Conservation (phyloP, 2,888 invertebrate genomes). For the Monochamus alternatus region DNA sequence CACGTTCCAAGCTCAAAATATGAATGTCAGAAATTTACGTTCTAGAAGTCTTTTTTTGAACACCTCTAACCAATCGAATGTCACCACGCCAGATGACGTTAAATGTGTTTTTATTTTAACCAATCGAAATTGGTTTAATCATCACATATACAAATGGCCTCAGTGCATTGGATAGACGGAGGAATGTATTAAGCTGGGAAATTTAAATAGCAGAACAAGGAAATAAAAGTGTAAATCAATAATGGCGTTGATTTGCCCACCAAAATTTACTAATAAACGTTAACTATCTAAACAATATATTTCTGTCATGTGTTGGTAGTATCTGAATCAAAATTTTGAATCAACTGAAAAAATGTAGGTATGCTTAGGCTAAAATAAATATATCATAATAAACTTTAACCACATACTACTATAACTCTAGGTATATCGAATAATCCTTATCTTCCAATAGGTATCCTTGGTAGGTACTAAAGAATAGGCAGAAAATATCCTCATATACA, state of each 20-base stretch:
- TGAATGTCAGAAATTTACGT: conserved; percentile 38
- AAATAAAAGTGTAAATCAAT: neutral
- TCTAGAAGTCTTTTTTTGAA: conserved; percentile 42
- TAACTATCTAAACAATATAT: no score
- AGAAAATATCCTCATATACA: no score
- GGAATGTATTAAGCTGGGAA: conserved; percentile 16
- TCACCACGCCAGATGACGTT: conserved; percentile 63
- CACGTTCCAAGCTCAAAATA: neutral
- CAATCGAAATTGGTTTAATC: conserved; percentile 54
- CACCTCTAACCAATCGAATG: conserved; percentile 59
- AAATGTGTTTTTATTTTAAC: conserved; percentile 33
- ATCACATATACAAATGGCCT: conserved; percentile 66
- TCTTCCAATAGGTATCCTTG: no score
- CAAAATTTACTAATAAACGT: no score
- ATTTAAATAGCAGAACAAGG: conserved; percentile 22
- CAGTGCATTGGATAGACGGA: conserved; percentile 59
- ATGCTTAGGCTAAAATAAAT: no score
- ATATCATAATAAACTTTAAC: no score
- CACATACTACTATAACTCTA: no score
- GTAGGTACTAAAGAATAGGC: no score
- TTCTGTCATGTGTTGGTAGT: no score
- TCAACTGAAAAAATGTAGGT: no score
- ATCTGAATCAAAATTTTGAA: no score
- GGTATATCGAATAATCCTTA: no score
- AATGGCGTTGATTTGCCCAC: neutral